phyloP scores from a whole-genome alignment of 2,888 invertebrate species.

The Odontothrips loti region DNA sequence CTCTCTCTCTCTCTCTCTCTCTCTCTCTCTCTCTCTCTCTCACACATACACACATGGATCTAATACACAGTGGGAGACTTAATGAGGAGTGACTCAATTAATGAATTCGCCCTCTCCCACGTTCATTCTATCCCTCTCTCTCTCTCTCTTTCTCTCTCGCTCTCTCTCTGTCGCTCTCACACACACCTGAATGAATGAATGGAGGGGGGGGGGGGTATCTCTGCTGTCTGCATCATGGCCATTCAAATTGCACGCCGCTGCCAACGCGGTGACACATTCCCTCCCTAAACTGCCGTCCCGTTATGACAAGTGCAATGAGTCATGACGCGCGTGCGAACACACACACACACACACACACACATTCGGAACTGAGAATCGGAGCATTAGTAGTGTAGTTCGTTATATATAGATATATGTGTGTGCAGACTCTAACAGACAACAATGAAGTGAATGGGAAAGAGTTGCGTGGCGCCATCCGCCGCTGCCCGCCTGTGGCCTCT shows the following conservation, averaged over 20 bases:
- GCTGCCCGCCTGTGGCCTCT: too few species aligned
- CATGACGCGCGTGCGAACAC: neutral
- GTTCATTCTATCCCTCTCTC: neutral
- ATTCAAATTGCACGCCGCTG: too few species aligned
- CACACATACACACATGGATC: neutral
- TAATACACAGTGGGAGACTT: neutral
- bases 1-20: neutral
- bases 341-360: neutral
- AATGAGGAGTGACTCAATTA: constrained; percentile 16
- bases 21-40: neutral
- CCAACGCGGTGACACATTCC: too few species aligned
- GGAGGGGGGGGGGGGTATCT: too few species aligned
- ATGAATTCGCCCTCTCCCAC: neutral
- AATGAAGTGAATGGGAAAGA: too few species aligned
- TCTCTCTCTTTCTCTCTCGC: neutral
- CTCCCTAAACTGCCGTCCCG: neutral
- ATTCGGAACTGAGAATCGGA: neutral
- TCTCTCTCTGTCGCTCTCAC: neutral
- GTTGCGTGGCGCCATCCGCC: too few species aligned
- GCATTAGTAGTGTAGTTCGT: too few species aligned
- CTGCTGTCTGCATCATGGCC: too few species aligned
- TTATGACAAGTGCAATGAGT: neutral
- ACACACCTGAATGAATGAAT: neutral
- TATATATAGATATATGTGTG: too few species aligned
- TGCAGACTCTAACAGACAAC: too few species aligned